Evolutionary conservation across 2,888 invertebrate genomes (phyloP).

Genomic region (Sphaerophoria rueppellii): DNA sequence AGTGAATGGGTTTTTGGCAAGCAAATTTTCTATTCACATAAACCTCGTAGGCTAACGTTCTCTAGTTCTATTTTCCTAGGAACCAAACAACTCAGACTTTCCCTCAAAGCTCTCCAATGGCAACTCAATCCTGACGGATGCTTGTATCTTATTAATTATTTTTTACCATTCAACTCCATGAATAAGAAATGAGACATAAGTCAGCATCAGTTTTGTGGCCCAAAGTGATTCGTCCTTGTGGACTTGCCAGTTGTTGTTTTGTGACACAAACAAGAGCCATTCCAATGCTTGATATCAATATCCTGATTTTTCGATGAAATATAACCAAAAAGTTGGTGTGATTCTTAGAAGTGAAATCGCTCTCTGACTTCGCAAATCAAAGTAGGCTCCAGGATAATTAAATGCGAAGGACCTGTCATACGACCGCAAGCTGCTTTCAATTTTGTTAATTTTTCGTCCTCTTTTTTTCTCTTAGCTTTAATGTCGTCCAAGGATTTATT

Average conservation of each 20-base stretch:
- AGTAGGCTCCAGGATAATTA: not conserved
- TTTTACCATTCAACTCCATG: slow-evolving; percentile 51
- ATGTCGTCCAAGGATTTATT: slow-evolving; percentile 13
- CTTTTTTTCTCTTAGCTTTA: not conserved
- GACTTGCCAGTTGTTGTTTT: not conserved
- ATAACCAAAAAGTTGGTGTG: slow-evolving; percentile 36
- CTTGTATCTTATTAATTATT: slow-evolving; percentile 52
- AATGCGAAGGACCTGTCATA: not conserved
- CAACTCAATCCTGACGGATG: not conserved
- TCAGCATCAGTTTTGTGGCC: slow-evolving; percentile 3
- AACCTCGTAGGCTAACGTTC: too few relatives aligned
- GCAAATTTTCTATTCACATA: too few relatives aligned
- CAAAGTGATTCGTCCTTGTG: slow-evolving; percentile 27
- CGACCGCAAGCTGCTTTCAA: slow-evolving; percentile 14
- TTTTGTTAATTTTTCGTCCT: slow-evolving; percentile 15
- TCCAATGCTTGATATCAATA: not conserved
- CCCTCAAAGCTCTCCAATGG: too few relatives aligned
- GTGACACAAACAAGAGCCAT: not conserved
- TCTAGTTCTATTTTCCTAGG: too few relatives aligned
- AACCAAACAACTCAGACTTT: too few relatives aligned
- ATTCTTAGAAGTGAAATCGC: not conserved
- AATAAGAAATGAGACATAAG: slow-evolving; percentile 51
- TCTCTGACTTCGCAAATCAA: not conserved
- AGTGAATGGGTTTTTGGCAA: not conserved
- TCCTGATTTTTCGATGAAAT: not conserved